Percentiles rank a stretch among this genome's conserved stretches.
phyloP scores from a whole-genome alignment of 2,888 invertebrate species.

The Apodemia mormo region DNA sequence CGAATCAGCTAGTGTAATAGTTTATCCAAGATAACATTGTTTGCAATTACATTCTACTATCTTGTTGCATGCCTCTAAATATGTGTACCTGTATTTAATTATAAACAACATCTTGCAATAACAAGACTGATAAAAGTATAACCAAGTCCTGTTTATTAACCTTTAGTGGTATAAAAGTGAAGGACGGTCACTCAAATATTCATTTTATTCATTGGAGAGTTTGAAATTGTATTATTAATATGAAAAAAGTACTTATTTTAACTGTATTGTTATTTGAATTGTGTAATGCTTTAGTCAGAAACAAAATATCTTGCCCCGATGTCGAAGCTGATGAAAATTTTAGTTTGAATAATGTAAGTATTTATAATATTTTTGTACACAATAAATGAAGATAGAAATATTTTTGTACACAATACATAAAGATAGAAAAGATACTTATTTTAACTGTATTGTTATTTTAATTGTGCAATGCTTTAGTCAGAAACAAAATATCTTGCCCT shows the following conservation, averaged over 20 bases:
- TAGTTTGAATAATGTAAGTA: neutral
- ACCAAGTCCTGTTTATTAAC: too few relatives aligned
- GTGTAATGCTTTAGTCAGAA: neutral
- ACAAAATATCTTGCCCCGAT: neutral
- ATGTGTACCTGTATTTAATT: too few relatives aligned
- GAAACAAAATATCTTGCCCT: neutral
- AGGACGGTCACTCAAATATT: too few relatives aligned
- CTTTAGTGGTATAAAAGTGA: too few relatives aligned
- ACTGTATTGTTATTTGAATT: neutral
- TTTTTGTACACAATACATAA: too few relatives aligned
- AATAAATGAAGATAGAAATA: too few relatives aligned
- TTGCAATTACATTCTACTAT: too few relatives aligned
- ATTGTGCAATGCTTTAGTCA: neutral
- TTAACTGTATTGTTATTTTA: neutral
- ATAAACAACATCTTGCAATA: too few relatives aligned
- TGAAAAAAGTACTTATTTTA: neutral
- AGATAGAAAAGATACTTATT: neutral
- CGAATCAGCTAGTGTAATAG: too few relatives aligned
- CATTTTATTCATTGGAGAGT: neutral
- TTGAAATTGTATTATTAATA: neutral
- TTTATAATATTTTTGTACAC: neutral
- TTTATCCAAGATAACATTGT: too few relatives aligned
- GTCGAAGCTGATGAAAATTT: neutral
- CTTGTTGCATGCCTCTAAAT: too few relatives aligned
- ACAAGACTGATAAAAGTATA: too few relatives aligned